Base-by-base conservation (phyloP, 1,140 invertebrate genomes). In the Nautilus pompilius region DNA sequence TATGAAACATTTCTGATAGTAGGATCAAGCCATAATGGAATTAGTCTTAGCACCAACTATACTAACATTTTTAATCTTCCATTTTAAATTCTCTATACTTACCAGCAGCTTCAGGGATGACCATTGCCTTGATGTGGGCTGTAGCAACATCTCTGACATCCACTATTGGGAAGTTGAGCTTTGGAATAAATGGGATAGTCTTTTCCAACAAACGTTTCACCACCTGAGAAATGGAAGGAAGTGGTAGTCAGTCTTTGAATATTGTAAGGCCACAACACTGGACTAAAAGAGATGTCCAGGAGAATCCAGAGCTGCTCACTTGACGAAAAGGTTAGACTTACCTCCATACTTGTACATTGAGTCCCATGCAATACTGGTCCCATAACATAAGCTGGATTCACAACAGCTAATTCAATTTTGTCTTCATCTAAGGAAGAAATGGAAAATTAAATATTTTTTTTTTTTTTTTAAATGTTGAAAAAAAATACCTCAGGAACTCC, bases 61-160 rank as follows among this genome's bases (percentile, higher is more conserved):
- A n/a, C n/a, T n/a, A n/a, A n/a, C n/a, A 41, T 41, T 41, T 8
- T 8, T 41, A 10, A n/a, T 41, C 36, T 41, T 41, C n/a, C 36
- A 10, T 41, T 8, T 41, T n/a, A 41, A 10, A 8, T 10, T 8
- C n/a, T 41, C n/a, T 41, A 66, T 75, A 57, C 64, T 84, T 69
- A 72, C 85, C 85, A 58, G 81, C 84, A 22, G 85, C 83, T 62
- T 86, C 83, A 17, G 80, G 75, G 10, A 78, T 61, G 5, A 76
- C 81, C 78, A 88, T 83, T 15, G 86, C 86, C 69, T 83, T 80
- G 55, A 87, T 74, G 68, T 88, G 87, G 13, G 86, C 87, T 32
- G 67, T 46, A 5, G 87, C 87, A 8, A 87, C 86, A 74, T 87
- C 87, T 34, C 87, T 75, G 5, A 87, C 86, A 71, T 87, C 86